Conservation (phyloP, 2,797 vertebrate species). For the Natrix natrix region DNA sequence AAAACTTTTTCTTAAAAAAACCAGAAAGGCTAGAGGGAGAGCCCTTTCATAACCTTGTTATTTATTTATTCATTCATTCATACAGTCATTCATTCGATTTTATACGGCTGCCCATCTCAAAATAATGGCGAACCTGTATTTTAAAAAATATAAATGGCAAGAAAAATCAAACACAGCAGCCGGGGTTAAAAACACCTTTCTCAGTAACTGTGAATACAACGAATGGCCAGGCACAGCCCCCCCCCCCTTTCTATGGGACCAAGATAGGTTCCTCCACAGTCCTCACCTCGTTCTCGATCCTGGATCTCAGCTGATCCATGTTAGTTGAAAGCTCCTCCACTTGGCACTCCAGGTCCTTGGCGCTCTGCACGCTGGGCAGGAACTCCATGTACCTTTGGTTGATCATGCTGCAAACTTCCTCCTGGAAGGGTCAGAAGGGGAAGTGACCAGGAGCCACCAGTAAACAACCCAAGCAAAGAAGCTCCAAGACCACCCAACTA, state of each 20-base stretch:
- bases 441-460: neutral
- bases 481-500: neutral
- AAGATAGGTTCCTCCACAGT: too few species aligned
- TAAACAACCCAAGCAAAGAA: neutral
- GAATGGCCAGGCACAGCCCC: neutral
- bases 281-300: constrained; percentile 86
- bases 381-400: constrained; percentile 89
- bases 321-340: constrained; percentile 79
- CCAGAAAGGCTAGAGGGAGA: neutral
- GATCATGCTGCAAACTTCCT: constrained; percentile 88
- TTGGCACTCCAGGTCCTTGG: constrained; percentile 82
- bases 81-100: neutral
- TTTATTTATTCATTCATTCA: neutral
- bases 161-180: neutral
- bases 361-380: constrained; percentile 83
- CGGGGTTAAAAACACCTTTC: neutral
- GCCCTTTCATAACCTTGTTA: neutral
- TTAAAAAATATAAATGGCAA: neutral
- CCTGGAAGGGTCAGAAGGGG: constrained; percentile 49
- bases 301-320: constrained; percentile 81
- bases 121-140: neutral
- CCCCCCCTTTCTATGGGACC: too few species aligned
- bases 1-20: too few species aligned
- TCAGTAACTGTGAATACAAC: neutral
- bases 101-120: too few species aligned